Evolutionary conservation across 35 echinoderm and acorn worm genomes (phyloP).

Genomic region (Heliocidaris erythrogramma): DNA sequence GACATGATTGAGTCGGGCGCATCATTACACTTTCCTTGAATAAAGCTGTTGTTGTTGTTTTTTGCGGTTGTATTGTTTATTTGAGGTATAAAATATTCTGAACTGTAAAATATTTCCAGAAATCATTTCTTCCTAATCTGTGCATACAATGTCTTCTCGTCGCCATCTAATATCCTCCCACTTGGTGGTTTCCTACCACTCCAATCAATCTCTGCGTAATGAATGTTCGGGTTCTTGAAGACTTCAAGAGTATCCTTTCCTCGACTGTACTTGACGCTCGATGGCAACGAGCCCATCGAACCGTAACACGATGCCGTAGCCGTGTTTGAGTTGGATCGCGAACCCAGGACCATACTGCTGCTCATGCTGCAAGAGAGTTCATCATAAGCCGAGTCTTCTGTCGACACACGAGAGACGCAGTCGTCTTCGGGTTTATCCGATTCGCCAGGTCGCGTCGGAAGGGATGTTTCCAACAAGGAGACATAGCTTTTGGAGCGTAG

Average conservation of each 20-base stretch:
- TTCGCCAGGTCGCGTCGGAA: neutral
- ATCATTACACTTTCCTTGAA: no score
- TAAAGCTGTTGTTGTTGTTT: no score
- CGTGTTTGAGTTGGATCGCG: constrained; percentile 29
- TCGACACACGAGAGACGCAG: neutral
- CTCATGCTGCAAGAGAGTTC: constrained; percentile 29
- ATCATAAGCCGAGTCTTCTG: constrained; percentile 33
- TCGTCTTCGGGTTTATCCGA: neutral
- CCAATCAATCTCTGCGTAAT: constrained; percentile 42
- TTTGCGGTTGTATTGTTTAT: no score
- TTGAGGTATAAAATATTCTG: no score
- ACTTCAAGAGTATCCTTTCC: constrained; percentile 18
- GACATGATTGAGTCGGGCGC: no score
- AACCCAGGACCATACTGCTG: neutral
- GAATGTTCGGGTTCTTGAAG: neutral
- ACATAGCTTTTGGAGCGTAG: constrained; percentile 24
- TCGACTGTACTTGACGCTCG: constrained; percentile 22
- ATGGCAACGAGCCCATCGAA: neutral
- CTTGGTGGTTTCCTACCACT: constrained; percentile 22
- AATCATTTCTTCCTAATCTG: constrained; percentile 20
- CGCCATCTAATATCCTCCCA: neutral
- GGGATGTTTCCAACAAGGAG: neutral
- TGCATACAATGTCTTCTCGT: constrained; percentile 44
- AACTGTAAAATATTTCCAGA: neutral
- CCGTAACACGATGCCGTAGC: neutral